These are phyloP conservation scores for Pammene fasciana DNA, from an alignment of 2,888 invertebrate genomes.

Conservation along the genomic window DNA sequence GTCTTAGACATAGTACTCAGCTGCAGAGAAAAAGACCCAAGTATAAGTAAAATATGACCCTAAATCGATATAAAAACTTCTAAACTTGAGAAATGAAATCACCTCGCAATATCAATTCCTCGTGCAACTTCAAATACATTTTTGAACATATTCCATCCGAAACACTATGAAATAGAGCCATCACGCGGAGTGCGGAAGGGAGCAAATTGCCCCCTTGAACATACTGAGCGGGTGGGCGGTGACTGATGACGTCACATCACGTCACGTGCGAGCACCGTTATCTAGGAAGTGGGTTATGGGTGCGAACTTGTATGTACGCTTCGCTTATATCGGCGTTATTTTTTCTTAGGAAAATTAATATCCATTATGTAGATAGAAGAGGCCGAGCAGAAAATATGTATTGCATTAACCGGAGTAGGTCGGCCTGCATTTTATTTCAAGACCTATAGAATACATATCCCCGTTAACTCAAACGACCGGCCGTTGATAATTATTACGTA, in stretches of 20 bases:
- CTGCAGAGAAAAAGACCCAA: too few relatives aligned
- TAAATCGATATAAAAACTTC: slow-evolving; percentile 11
- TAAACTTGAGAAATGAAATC: not conserved
- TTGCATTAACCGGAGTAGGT: too few relatives aligned
- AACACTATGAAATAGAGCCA: slow-evolving; percentile 30
- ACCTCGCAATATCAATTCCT: slow-evolving; percentile 18
- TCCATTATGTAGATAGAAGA: not conserved
- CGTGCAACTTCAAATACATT: slow-evolving; percentile 18
- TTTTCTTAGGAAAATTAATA: slow-evolving; percentile 3
- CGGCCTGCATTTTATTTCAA: not conserved
- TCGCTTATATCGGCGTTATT: not conserved
- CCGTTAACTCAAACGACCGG: too few relatives aligned
- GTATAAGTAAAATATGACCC: not conserved
- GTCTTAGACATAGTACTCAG: too few relatives aligned
- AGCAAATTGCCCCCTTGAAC: slow-evolving; percentile 32
- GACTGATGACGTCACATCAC: slow-evolving; percentile 41
- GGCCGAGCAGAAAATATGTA: not conserved
- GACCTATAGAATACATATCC: not conserved
- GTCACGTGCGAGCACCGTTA: slow-evolving; percentile 26
- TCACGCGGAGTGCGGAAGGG: slow-evolving; percentile 24
- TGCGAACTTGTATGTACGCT: slow-evolving; percentile 19
- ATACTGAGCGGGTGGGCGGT: slow-evolving; percentile 26
- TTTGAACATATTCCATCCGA: slow-evolving; percentile 22
- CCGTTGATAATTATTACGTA: too few relatives aligned
- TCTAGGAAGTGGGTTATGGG: slow-evolving; percentile 35